A percentile compares a stretch with the other conserved stretches of the same genome.
Evolutionary conservation across 2,113 vertebrate species (phyloP).

Genomic region (Puma concolor): DNA sequence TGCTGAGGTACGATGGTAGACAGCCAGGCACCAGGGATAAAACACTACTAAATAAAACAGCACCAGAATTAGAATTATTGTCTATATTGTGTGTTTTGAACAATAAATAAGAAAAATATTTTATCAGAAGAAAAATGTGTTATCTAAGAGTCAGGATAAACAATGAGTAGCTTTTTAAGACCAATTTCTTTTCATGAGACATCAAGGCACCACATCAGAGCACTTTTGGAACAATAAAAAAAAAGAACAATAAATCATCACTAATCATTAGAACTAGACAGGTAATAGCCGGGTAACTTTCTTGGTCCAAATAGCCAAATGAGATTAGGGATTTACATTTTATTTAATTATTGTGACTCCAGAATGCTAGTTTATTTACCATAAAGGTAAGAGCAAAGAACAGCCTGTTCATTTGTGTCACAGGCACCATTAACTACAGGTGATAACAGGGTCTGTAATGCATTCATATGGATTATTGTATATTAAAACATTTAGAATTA

Average conservation of each 20-base stretch:
- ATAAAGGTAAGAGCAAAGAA: slow-evolving; percentile 87
- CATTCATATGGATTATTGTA: slow-evolving; percentile 76
- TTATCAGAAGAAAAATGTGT: slow-evolving; percentile 96
- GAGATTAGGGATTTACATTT: slow-evolving; percentile 90
- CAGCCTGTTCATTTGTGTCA: slow-evolving; percentile 81
- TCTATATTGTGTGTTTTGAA: slow-evolving; percentile 90
- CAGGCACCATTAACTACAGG: slow-evolving; percentile 87
- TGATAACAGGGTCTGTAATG: slow-evolving; percentile 82
- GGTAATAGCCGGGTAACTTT: slow-evolving; percentile 91
- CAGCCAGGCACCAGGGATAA: slow-evolving; percentile 96
- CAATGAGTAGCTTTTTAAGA: slow-evolving; percentile 90
- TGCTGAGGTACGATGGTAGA: slow-evolving; percentile 97
- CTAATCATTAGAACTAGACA: slow-evolving; percentile 91
- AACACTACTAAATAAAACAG: slow-evolving; percentile 91
- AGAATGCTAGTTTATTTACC: slow-evolving; percentile 87
- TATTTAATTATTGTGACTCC: slow-evolving; percentile 88
- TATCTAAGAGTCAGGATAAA: slow-evolving; percentile 94
- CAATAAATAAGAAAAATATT: slow-evolving; percentile 94
- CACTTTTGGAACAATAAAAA: slow-evolving; percentile 91
- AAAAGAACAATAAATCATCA: slow-evolving; percentile 90
- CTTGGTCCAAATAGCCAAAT: slow-evolving; percentile 88
- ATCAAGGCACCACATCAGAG: slow-evolving; percentile 97
- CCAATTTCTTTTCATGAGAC: slow-evolving; percentile 95
- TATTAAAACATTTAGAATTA: slow-evolving; percentile 76
- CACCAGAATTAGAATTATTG: slow-evolving; percentile 90